These are phyloP conservation scores for Pilophorus perplexus DNA, from an alignment of 2,888 invertebrate genomes.

Conservation along the genomic window DNA sequence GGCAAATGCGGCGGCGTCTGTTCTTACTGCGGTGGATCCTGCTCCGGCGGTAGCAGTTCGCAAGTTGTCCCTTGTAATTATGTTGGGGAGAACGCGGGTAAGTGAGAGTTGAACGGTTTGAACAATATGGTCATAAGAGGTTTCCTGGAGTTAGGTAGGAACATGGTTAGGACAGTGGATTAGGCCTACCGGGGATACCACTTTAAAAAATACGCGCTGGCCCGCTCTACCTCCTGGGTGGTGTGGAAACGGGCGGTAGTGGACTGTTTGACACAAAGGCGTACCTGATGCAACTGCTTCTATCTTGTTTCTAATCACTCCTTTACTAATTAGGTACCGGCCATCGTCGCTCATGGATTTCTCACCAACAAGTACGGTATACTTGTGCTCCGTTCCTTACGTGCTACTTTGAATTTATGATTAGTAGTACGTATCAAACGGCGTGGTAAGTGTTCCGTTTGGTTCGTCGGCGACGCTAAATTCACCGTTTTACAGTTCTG, in stretches of 20 bases:
- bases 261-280: too few species aligned
- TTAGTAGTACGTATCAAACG: conserved; percentile 29
- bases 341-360: not conserved
- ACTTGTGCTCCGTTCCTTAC: conserved; percentile 6
- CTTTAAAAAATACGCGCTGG: conserved; percentile 35
- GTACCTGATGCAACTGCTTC: too few species aligned
- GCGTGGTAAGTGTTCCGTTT: conserved; percentile 22
- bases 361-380: not conserved
- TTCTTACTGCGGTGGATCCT: too few species aligned
- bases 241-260: conserved; percentile 23
- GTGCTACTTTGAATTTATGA: not conserved
- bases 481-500: not conserved
- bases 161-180: too few species aligned
- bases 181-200: conserved; percentile 39
- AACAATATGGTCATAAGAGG: too few species aligned
- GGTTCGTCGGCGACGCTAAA: not conserved
- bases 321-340: not conserved
- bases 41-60: too few species aligned
- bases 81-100: too few species aligned
- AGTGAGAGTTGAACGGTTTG: too few species aligned
- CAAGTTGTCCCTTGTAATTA: too few species aligned
- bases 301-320: not conserved
- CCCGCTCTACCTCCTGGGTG: conserved; percentile 34
- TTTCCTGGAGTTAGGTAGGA: too few species aligned
- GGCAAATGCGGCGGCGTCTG: too few species aligned